Conservation (phyloP, 2,797 vertebrate genomes). For the Craterocephalus amniculus region DNA sequence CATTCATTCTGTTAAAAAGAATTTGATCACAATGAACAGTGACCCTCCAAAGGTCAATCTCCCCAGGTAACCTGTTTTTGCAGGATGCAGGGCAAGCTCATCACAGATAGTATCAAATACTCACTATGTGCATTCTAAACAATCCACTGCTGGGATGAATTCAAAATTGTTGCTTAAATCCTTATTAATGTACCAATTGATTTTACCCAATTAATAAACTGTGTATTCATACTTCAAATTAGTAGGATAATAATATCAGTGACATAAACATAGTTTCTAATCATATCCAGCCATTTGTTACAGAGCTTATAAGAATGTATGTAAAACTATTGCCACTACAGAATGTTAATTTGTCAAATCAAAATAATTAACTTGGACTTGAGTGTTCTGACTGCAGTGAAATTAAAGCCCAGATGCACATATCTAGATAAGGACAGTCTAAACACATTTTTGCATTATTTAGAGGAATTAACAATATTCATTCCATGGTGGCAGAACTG, state of each 20-base stretch:
- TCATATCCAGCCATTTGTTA: neutral
- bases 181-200: neutral
- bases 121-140: slow-evolving; percentile 62
- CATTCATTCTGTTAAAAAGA: slow-evolving; percentile 54
- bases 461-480: slow-evolving; percentile 26
- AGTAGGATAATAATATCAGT: neutral
- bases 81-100: slow-evolving; percentile 15
- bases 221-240: neutral
- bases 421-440: neutral
- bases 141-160: slow-evolving; percentile 22
- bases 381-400: neutral
- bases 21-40: slow-evolving; percentile 48
- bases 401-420: neutral
- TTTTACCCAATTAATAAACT: neutral
- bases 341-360: neutral
- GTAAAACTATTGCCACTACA: neutral
- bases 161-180: slow-evolving; percentile 14
- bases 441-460: slow-evolving; percentile 17
- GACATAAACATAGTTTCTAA: neutral
- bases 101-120: slow-evolving; percentile 54
- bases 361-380: neutral
- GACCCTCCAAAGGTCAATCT: slow-evolving; percentile 69
- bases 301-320: neutral
- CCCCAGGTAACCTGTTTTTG: slow-evolving; percentile 41
- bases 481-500: slow-evolving; percentile 36